Evolutionary conservation across 1,140 invertebrate genomes (phyloP).

Genomic region (Magallana angulata): DNA sequence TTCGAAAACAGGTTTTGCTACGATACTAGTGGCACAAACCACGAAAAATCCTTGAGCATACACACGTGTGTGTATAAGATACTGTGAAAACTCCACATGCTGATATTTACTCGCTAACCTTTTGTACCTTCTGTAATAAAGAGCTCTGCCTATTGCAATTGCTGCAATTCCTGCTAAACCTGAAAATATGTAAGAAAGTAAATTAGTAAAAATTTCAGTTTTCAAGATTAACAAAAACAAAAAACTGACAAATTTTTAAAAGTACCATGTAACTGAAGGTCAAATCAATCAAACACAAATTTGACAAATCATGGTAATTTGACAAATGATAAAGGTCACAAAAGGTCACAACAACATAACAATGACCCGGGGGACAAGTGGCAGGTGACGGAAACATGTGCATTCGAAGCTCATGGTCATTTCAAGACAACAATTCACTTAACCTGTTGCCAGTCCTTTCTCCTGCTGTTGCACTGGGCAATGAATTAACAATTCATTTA

Average conservation of each 20-base stretch:
- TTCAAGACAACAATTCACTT: neutral
- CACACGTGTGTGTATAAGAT: slow-evolving; percentile 3
- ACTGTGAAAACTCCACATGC: neutral
- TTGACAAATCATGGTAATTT: neutral
- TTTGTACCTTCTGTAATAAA: neutral
- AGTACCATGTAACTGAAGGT: too few relatives aligned
- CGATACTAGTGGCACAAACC: neutral
- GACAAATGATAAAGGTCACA: neutral
- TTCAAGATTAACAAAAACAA: neutral
- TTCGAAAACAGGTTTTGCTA: slow-evolving; percentile 15
- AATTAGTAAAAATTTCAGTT: neutral
- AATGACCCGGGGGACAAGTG: neutral
- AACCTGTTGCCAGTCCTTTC: too few relatives aligned
- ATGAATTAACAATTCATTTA: too few relatives aligned
- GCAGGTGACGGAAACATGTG: neutral
- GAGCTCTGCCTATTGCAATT: slow-evolving; percentile 10
- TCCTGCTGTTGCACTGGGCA: too few relatives aligned
- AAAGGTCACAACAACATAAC: neutral
- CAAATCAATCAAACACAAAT: neutral
- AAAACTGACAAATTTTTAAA: too few relatives aligned
- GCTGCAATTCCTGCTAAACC: neutral
- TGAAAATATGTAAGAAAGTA: neutral
- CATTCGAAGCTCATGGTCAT: neutral
- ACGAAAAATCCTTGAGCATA: slow-evolving; percentile 10
- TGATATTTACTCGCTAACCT: neutral